Base-by-base conservation (phyloP, 2,113 vertebrate species). In the Dendropsophus ebraccatus region DNA sequence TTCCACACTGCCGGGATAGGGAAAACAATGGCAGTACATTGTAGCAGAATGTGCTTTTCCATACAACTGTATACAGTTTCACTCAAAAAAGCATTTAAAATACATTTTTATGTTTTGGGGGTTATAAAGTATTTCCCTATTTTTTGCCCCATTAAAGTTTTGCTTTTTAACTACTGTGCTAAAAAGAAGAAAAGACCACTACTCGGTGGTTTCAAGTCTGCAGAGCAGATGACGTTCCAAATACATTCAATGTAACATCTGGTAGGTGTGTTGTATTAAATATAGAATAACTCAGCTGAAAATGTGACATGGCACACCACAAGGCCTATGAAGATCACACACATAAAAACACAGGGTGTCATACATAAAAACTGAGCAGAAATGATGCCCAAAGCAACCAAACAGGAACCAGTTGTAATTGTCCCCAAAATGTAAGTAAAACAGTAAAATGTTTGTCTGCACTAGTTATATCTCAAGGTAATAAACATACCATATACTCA, bases 21-120 rank as follows among this genome's bases (percentile, higher is more conserved):
- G 41, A 74, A 52, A 77, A 77, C 73, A 76, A 50, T 21, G 47
- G 21, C 45, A 50, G n/a, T 19, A 50, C 47, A 76, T 30, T 76
- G 37, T 2, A 76, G n/a, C 25, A 50, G 30, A 2, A 52, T 76
- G 47, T 50, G 67, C 35, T 37, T 19, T 41, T 32, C 23, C 67
- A 37, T 35, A 70, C 35, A 8, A 65, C n/a, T 62, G 25, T 19
- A 14, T 69, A 35, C 35, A 8, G 5, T 30, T 14, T 30, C 25
- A 35, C 0, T 5, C 8, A 8, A 69, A 32, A 32, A 35, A 9
- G 9, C 10, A 58, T 58, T 58, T 1, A 10, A 9, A 58, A n/a
- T n/a, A 8, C 10, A 12, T 58, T 9, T n/a, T 8, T 28, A 62
- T 62, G 25, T 17, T 65, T 30, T 65, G 5, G 14, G 0, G 2